These are phyloP conservation scores for Melanostigma gelatinosum DNA, from an alignment of 2,113 vertebrate species.

Conservation along the genomic window DNA sequence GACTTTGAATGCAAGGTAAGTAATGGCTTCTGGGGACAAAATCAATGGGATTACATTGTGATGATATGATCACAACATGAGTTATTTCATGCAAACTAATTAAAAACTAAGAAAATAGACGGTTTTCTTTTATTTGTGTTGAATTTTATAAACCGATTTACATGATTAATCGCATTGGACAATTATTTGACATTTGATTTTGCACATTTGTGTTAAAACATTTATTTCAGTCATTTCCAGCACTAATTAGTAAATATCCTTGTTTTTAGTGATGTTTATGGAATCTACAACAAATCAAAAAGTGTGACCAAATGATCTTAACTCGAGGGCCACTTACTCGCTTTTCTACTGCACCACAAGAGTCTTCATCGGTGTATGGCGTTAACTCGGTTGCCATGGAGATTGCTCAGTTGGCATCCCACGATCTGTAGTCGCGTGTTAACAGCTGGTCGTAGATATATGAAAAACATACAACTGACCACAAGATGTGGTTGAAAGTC, in stretches of 20 bases:
- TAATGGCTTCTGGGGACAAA: not conserved
- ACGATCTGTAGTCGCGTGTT: not conserved
- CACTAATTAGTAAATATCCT: not conserved
- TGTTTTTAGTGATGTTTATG: not conserved
- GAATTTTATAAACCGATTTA: not conserved
- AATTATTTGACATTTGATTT: not conserved
- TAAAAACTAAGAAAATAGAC: not conserved
- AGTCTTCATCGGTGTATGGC: not conserved
- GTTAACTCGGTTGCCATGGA: not conserved
- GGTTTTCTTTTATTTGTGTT: not conserved
- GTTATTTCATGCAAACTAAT: not conserved
- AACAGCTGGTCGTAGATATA: not conserved
- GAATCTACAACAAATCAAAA: not conserved
- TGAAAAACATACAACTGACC: not conserved
- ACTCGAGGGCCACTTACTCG: not conserved
- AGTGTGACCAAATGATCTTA: not conserved
- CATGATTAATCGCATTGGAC: not conserved
- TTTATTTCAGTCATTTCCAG: not conserved
- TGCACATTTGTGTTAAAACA: not conserved
- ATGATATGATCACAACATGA: not conserved
- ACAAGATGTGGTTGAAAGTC: not conserved
- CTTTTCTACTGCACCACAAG: not conserved
- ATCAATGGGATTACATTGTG: not conserved
- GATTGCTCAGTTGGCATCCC: not conserved
- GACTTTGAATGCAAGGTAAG: constrained; percentile 96